Conservation (phyloP, 2,797 vertebrate species). For the Fringilla coelebs region DNA sequence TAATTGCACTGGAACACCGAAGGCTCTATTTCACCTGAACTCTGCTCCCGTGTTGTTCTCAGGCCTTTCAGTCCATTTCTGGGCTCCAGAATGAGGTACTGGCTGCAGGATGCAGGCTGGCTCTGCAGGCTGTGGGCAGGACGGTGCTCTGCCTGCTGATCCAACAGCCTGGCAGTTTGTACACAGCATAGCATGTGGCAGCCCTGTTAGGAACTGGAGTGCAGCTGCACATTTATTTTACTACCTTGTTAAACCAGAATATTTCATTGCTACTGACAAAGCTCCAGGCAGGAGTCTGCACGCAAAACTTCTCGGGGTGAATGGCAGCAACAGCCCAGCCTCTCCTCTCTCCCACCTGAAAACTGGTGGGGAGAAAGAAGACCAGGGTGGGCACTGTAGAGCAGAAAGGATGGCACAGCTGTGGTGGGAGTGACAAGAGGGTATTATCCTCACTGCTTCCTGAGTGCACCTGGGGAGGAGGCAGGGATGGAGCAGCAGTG, state of each 20-base stretch:
- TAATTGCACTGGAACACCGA: neutral
- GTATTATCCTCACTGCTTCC: neutral
- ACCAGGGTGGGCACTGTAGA: neutral
- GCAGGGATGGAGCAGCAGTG: neutral
- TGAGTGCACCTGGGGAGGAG: neutral
- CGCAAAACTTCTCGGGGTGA: neutral
- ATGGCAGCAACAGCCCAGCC: neutral
- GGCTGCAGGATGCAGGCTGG: neutral
- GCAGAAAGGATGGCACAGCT: neutral
- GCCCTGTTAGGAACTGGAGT: neutral
- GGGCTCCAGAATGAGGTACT: neutral
- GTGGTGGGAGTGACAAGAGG: neutral
- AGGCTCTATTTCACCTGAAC: neutral
- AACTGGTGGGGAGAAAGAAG: neutral
- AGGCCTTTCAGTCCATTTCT: neutral
- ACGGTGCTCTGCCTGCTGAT: neutral
- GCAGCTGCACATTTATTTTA: neutral
- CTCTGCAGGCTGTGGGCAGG: neutral
- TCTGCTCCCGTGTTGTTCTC: neutral
- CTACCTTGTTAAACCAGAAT: neutral
- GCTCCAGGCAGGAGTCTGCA: neutral
- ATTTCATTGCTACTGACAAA: neutral
- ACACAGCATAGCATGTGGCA: neutral
- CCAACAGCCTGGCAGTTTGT: neutral
- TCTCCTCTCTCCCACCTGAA: neutral